Evolutionary conservation across 2,797 vertebrate genomes (phyloP).

Genomic region (Gadopsis marmoratus): DNA sequence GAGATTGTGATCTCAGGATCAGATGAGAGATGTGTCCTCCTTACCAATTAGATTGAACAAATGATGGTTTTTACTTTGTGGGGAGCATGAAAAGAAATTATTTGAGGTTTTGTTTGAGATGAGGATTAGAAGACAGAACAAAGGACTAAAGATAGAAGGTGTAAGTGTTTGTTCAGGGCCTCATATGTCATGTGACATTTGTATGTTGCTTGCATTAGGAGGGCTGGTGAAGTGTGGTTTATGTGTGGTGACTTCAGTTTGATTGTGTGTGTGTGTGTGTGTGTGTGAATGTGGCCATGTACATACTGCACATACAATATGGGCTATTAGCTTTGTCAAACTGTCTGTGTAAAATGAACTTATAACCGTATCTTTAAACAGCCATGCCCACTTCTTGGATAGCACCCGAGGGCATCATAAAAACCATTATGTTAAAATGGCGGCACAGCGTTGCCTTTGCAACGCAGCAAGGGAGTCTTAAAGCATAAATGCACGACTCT

Average conservation of each 20-base stretch:
- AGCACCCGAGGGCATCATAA: slow-evolving; percentile 57
- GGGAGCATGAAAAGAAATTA: slow-evolving; percentile 4
- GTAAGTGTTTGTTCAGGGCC: not conserved
- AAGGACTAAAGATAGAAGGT: slow-evolving; percentile 12
- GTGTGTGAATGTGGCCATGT: slow-evolving; percentile 13
- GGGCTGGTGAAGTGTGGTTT: slow-evolving; percentile 1
- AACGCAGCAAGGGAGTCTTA: slow-evolving; percentile 50
- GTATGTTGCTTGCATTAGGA: slow-evolving; percentile 7
- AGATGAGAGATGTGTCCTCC: slow-evolving; percentile 39
- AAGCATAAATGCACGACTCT: slow-evolving; percentile 38
- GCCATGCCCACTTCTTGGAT: slow-evolving; percentile 41
- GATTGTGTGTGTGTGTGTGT: not conserved
- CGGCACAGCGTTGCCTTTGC: slow-evolving; percentile 51
- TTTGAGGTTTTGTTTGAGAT: slow-evolving; percentile 5
- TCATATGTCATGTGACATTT: slow-evolving; percentile 25
- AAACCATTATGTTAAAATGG: slow-evolving; percentile 60
- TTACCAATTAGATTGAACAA: slow-evolving; percentile 36
- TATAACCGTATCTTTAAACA: slow-evolving; percentile 47
- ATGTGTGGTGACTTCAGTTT: slow-evolving; percentile 1
- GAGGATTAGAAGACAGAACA: slow-evolving; percentile 16
- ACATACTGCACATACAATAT: slow-evolving; percentile 30
- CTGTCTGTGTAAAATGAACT: slow-evolving; percentile 47
- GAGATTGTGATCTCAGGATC: slow-evolving; percentile 42
- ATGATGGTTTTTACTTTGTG: slow-evolving; percentile 28
- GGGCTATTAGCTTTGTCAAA: slow-evolving; percentile 43